Conservation (phyloP, 2,797 vertebrate species). For the Tapera naevia region DNA sequence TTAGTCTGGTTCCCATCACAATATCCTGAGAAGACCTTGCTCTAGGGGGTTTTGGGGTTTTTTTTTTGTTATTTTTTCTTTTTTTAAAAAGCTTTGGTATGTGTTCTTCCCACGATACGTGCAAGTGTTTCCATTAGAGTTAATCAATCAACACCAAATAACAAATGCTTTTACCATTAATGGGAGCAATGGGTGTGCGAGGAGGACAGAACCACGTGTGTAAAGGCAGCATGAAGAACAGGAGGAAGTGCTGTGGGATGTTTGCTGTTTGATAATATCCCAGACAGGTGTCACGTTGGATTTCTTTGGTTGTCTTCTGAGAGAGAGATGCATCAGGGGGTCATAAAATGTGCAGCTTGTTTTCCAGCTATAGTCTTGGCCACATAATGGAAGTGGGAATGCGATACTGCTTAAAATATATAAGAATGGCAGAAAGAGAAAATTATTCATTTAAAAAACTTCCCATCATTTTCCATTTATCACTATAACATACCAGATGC, state of each 20-base stretch:
- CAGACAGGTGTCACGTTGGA: background rate
- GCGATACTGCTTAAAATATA: background rate
- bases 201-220: background rate
- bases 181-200: background rate
- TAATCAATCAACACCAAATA: constrained; percentile 50
- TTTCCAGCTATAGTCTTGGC: background rate
- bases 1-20: constrained; percentile 26
- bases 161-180: constrained; percentile 40
- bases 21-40: constrained; percentile 23
- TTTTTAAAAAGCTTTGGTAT: background rate
- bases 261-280: background rate
- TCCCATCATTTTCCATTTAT: background rate
- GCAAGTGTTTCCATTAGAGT: constrained; percentile 44
- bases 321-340: background rate
- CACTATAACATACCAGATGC: background rate
- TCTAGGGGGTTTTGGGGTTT: background rate
- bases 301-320: background rate
- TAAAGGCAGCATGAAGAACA: background rate
- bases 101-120: background rate
- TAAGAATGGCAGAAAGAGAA: background rate
- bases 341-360: background rate
- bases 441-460: background rate
- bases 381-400: background rate
- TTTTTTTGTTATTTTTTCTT: background rate
- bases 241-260: background rate